These are phyloP conservation scores for Chaetophractus vellerosus DNA, from an alignment of 2,797 vertebrate species.

Conservation along the genomic window DNA sequence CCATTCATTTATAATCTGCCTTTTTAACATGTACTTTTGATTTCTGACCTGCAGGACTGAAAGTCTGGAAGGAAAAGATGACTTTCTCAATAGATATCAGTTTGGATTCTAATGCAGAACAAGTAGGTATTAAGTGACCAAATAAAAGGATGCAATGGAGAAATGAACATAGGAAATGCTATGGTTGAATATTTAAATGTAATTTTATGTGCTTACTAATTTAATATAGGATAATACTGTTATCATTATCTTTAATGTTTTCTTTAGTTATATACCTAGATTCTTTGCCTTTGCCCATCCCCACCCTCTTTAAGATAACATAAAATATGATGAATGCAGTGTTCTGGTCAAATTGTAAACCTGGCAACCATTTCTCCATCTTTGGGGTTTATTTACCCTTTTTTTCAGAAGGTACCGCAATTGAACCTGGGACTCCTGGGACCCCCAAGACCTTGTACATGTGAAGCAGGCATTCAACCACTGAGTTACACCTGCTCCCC, in stretches of 20 bases:
- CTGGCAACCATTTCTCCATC: not conserved
- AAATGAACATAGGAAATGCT: not conserved
- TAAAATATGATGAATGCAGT: too few relatives aligned
- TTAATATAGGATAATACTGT: not conserved
- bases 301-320: not conserved
- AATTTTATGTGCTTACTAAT: not conserved
- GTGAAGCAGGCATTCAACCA: too few relatives aligned
- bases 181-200: not conserved
- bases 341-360: not conserved
- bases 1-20: fast-evolving
- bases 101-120: not conserved
- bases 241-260: not conserved
- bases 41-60: not conserved
- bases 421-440: too few relatives aligned
- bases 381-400: not conserved
- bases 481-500: too few relatives aligned
- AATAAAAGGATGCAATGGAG: not conserved
- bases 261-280: not conserved
- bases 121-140: not conserved
- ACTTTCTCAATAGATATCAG: not conserved
- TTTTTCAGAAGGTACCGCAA: too few relatives aligned
- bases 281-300: not conserved
- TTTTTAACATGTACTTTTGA: not conserved
- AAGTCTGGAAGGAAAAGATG: not conserved
- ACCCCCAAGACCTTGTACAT: too few relatives aligned